A percentile compares a stretch with the other conserved stretches of the same genome.
phyloP scores from a whole-genome alignment of 2,888 invertebrate species.

The Thera obeliscata region DNA sequence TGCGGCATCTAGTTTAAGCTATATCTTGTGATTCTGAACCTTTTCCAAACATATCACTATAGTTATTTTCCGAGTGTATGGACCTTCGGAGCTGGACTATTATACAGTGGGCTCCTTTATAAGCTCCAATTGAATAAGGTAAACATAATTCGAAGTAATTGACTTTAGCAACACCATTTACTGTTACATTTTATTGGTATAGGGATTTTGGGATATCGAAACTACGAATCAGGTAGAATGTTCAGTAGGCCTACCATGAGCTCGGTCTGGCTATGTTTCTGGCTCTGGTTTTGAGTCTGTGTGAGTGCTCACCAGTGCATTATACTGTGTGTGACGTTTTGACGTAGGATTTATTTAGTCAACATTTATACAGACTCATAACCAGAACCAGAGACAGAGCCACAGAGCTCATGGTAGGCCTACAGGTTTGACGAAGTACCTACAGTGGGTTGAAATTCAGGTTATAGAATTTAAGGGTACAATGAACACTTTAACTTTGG shows the following conservation, averaged over 20 bases:
- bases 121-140: conserved; percentile 51
- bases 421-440: not conserved
- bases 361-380: too few relatives aligned
- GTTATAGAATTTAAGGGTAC: not conserved
- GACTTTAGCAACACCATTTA: conserved; percentile 57
- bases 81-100: conserved; percentile 40
- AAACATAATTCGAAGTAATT: conserved; percentile 64
- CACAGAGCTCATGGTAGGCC: too few relatives aligned
- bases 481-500: not conserved
- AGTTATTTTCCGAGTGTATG: conserved; percentile 37
- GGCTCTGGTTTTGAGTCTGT: too few relatives aligned
- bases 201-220: conserved; percentile 57
- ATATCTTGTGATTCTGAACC: conserved; percentile 6
- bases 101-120: conserved; percentile 42
- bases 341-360: too few relatives aligned
- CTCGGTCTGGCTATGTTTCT: too few relatives aligned
- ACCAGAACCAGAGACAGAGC: too few relatives aligned
- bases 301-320: too few relatives aligned
- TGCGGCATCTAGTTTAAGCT: not conserved
- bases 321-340: too few relatives aligned
- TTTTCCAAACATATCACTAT: conserved; percentile 27
- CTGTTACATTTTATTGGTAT: conserved; percentile 64
- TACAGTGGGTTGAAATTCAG: not conserved
- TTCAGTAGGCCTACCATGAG: too few relatives aligned
- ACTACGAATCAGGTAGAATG: conserved; percentile 15